Percentiles rank a stretch among this genome's conserved stretches.
Conservation (phyloP, 2,113 vertebrate species). For the Macaca fascicularis region T2T-MFA8v1.1 NC_088393.1:41862501-41863000, state of each 20-base stretch:
- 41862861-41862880: neutral
- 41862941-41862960: neutral
- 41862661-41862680: neutral
- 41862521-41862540: neutral
- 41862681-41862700: neutral
- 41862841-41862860: neutral
- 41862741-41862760: neutral
- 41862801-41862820: neutral
- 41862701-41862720: neutral
- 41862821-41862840: neutral
- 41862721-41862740: neutral
- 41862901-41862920: constrained; percentile 13
- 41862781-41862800: neutral
- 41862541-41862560: neutral
- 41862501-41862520: neutral
- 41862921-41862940: neutral
- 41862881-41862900: neutral
- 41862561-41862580: neutral
- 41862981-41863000: neutral
- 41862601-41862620: neutral
- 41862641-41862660: neutral
- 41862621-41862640: neutral
- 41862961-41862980: neutral
- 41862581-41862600: neutral
- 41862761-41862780: neutral